Evolutionary conservation across 64 coral and sea anemone genomes (phyloP), one percentile per base, ranked within the genome.

Genomic region (Hydrozoanthus tunicans): DNA sequence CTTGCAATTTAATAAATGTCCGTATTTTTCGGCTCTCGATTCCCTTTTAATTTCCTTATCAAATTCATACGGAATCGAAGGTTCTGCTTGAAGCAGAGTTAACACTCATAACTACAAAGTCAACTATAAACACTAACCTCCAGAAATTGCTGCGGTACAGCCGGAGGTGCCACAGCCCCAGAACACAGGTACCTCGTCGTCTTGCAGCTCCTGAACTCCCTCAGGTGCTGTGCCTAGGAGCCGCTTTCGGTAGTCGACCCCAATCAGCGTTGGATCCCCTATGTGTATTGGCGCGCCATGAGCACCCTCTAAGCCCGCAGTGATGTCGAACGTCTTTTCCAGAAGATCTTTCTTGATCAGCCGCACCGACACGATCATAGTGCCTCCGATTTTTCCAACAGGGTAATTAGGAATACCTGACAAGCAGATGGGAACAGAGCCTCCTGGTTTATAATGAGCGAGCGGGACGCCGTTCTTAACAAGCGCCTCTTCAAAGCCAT

Each of bases 281-380:
- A 86, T 86, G 17, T 86, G 83, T 11, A 86, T 11, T 25, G 83
- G 83, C 56, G 83, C 83, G 1, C 83, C 83, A 20, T 86, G 83
- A 6, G 83, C 65, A 1, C 9, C 66, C 55, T 86, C 83, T 71
- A 86, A 71, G 5, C 9, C 52, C 17, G 53, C 83, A 14, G 32
- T 72, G 5, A 32, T 59, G 53, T 86, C 53, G 67, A 71, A 86
- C 4, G 66, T 66, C 9, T 23, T 11, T 70, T 86, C 83, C 58
- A 86, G 20, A 23, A 71, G 83, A 26, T 54, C 13, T 14, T 66
- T 73, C 51, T 86, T 86, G 15, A 86, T 66, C 11, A 66, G 83
- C 54, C 83, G 83, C 65, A 71, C 58, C 1, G 64, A 25, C 51
- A 86, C 54, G 9, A 72, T 6, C 83, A 86, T 86, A 8, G 83